These are phyloP conservation scores for Drosophila rellima DNA, from an alignment of 2,888 invertebrate species.

Conservation along the genomic window DNA sequence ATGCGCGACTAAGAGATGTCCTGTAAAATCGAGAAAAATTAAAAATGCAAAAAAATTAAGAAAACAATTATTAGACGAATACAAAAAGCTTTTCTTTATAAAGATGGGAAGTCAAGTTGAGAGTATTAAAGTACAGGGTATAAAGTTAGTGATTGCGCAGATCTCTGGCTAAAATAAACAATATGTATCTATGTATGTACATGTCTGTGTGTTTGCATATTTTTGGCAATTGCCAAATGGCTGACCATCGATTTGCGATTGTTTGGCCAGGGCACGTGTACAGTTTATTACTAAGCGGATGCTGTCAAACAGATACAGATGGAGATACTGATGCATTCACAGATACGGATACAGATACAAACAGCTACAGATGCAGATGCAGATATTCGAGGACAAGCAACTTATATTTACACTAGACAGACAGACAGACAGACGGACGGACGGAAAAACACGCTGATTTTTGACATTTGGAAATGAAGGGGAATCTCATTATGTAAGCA, in stretches of 20 bases:
- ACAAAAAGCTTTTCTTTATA: not conserved
- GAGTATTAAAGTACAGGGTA: no score
- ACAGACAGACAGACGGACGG: constrained; percentile 14
- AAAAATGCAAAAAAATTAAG: not conserved
- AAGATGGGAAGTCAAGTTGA: not conserved
- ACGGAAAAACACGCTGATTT: constrained; percentile 47
- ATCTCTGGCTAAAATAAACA: constrained; percentile 25
- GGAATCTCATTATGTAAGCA: constrained; percentile 65
- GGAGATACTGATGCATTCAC: constrained; percentile 5
- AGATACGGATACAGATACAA: not conserved
- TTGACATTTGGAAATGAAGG: constrained; percentile 51
- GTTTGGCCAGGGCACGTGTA: constrained; percentile 19
- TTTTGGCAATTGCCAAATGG: constrained; percentile 44
- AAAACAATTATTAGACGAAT: not conserved
- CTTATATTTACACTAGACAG: constrained; percentile 50
- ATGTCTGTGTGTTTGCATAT: constrained; percentile 3
- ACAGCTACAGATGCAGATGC: constrained; percentile 22
- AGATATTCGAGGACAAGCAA: constrained; percentile 46
- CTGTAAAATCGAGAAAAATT: constrained; percentile 1
- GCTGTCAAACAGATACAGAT: constrained; percentile 14
- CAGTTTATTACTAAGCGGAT: constrained; percentile 10
- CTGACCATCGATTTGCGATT: constrained; percentile 38
- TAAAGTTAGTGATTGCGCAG: constrained; percentile 11
- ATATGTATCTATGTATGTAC: constrained; percentile 8
- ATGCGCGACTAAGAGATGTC: constrained; percentile 12